Percentiles rank a stretch among this genome's conserved stretches.
These are phyloP conservation scores for Darevskia nairensis DNA, from an alignment of 2,797 vertebrate species.

Conservation along the genomic window DNA sequence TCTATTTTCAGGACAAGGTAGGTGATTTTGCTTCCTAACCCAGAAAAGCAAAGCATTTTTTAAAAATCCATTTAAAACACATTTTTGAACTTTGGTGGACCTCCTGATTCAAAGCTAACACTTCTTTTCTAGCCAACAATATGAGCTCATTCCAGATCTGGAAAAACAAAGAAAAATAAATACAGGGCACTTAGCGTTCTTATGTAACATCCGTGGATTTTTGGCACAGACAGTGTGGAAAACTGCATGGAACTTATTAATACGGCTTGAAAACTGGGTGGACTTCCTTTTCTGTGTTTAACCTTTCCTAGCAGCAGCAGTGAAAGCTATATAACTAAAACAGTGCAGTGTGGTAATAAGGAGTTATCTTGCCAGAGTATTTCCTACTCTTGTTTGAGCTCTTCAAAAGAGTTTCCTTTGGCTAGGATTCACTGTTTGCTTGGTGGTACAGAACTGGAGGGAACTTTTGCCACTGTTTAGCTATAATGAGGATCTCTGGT, in stretches of 20 bases:
- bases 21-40: not conserved
- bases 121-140: conserved; percentile 24
- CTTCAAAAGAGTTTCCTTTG: conserved; percentile 35
- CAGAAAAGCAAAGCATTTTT: not conserved
- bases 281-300: conserved; percentile 45
- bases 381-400: conserved; percentile 46
- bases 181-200: conserved; percentile 32
- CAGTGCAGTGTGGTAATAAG: conserved; percentile 3
- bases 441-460: not conserved
- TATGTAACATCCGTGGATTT: conserved; percentile 50
- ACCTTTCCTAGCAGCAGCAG: conserved; percentile 17
- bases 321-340: conserved; percentile 14
- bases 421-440: conserved; percentile 9
- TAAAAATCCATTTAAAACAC: conserved; percentile 6
- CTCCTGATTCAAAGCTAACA: conserved; percentile 25
- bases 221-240: conserved; percentile 48
- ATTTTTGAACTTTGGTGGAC: conserved; percentile 35
- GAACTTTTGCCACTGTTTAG: not conserved
- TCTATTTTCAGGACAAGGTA: not conserved
- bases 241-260: conserved; percentile 40
- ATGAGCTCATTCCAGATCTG: conserved; percentile 34
- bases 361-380: conserved; percentile 5
- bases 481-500: conserved; percentile 1
- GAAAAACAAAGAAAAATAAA: conserved; percentile 45
- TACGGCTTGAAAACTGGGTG: conserved; percentile 46